Conservation (phyloP, 1,140 invertebrate genomes). For the Fopius arisanus region DNA sequence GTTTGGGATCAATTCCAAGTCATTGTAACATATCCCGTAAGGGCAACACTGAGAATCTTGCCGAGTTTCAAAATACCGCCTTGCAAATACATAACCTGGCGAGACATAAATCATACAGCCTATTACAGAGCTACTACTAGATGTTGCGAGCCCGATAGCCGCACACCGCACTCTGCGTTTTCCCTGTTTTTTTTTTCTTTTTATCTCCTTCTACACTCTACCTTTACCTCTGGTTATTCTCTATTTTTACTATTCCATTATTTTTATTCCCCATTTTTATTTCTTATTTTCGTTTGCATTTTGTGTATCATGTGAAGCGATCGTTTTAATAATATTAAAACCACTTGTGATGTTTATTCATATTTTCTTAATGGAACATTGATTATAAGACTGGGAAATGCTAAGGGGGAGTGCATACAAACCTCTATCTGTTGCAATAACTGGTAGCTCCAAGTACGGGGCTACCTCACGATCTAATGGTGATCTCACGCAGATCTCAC, state of each 20-base stretch:
- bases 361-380: too few species aligned
- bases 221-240: neutral
- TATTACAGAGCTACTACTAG: conserved; percentile 56
- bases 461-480: conserved; percentile 87
- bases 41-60: conserved; percentile 34
- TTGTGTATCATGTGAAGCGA: neutral
- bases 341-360: too few species aligned
- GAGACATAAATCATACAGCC: conserved; percentile 61
- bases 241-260: conserved; percentile 15
- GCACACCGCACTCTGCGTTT: conserved; percentile 31
- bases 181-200: conserved; percentile 20
- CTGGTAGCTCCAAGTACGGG: conserved; percentile 88
- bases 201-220: neutral
- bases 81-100: conserved; percentile 8
- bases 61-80: neutral
- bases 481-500: conserved; percentile 87
- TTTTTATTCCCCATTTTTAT: too few species aligned
- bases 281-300: neutral
- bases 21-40: conserved; percentile 40
- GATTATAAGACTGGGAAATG: neutral
- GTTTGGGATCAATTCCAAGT: conserved; percentile 26
- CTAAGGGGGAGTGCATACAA: conserved; percentile 48
- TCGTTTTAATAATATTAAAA: too few species aligned
- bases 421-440: conserved; percentile 95
- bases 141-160: conserved; percentile 52